Evolutionary conservation across 2,888 invertebrate genomes (phyloP), one percentile per base, ranked within the genome.

Genomic region (Sinopyrophorus schimmeli): DNA sequence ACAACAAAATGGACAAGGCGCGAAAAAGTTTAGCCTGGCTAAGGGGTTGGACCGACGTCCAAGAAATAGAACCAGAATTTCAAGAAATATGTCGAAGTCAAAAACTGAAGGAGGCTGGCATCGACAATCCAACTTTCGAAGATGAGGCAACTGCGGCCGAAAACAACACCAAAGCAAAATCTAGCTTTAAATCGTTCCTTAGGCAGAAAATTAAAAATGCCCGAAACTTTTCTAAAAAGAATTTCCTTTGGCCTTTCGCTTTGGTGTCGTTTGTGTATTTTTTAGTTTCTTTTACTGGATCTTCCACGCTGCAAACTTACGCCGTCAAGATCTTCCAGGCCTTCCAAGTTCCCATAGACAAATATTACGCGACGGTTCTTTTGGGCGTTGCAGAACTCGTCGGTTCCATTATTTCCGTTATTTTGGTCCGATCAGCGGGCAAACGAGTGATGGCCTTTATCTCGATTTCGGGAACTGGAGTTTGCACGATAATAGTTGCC

Each of bases 201-300:
- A 12, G 11, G 12, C 5, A 18, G 24, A 35, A 46, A n/a, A 10
- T 58, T 15, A 60, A 62, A 3, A 62, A 68, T 1, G 67, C 77
- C 57, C 65, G 67, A 5, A 66, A 74, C 28, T 87, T 82, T 64
- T 67, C 73, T 1, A 78, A 79, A 31, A 76, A 77, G 34, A 83
- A 80, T 17, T 89, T 89, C 64, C 64, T 84, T n/a, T 66, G 78
- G 30, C 89, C 89, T 0, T 89, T 82, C 61, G 66, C 79, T 2
- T 69, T 90, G 12, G 82, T 89, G 0, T 74, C 80, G 6, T 77
- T 81, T 24, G 75, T 79, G 10, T 90, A 89, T 68, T 86, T 88
- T 61, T 77, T 88, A 7, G 82, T 84, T 0, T 82, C 87, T 62
- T 89, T 89, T 61, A 85, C 85, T 20, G 90, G 90, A 1, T 84